phyloP scores from a whole-genome alignment of 2,888 invertebrate species.

The Oligia fasciuncula region DNA sequence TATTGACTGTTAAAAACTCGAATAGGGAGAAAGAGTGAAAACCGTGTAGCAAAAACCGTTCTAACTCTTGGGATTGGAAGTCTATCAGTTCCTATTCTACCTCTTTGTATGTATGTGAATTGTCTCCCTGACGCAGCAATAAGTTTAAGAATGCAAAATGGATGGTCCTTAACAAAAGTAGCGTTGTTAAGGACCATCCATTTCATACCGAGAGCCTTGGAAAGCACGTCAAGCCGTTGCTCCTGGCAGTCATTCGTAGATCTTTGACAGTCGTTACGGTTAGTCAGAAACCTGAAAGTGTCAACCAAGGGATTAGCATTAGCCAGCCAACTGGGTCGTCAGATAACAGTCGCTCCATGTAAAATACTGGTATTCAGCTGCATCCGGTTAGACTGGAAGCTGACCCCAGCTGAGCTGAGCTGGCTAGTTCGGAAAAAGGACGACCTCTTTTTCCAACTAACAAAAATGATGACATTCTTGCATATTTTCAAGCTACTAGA shows the following conservation, averaged over 20 bases:
- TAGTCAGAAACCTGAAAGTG: not conserved
- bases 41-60: too few relatives aligned
- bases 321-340: not conserved
- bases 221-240: not conserved
- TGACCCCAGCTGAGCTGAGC: too few relatives aligned
- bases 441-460: too few relatives aligned
- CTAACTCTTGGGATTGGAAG: too few relatives aligned
- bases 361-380: not conserved
- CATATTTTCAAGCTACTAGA: not conserved
- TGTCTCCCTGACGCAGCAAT: too few relatives aligned
- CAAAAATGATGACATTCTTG: not conserved
- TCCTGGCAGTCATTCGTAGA: not conserved
- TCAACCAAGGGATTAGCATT: not conserved
- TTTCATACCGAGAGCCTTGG: not conserved
- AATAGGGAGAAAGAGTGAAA: too few relatives aligned
- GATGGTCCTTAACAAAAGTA: too few relatives aligned
- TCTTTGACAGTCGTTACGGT: not conserved
- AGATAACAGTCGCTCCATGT: not conserved
- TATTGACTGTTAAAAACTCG: too few relatives aligned
- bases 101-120: too few relatives aligned
- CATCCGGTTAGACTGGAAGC: not conserved
- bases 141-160: too few relatives aligned
- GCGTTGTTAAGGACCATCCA: not conserved
- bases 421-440: not conserved
- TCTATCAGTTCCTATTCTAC: too few relatives aligned